Percentiles rank a stretch among this genome's conserved stretches.
phyloP scores from a whole-genome alignment of 2,797 vertebrate species.

The Oryzias sinensis region DNA sequence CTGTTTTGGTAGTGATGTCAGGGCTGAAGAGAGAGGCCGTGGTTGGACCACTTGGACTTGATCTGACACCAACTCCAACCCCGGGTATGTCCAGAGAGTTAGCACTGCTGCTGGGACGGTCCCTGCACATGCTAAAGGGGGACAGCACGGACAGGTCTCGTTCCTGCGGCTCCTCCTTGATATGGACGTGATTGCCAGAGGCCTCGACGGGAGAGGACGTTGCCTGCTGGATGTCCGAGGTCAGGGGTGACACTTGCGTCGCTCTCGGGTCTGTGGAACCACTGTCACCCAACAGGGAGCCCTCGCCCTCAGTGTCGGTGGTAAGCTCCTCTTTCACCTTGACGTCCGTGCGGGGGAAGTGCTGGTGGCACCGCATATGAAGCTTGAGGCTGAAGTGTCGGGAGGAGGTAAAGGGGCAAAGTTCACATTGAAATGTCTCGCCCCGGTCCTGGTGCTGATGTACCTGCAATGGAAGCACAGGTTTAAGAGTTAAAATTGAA shows the following conservation, averaged over 20 bases:
- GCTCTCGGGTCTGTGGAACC: slow-evolving; percentile 75
- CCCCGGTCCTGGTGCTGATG: slow-evolving; percentile 99
- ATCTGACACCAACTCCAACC: slow-evolving; percentile 64
- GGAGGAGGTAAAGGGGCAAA: slow-evolving; percentile 98
- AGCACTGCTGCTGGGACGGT: slow-evolving; percentile 84
- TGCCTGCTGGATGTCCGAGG: slow-evolving; percentile 59
- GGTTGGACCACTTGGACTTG: slow-evolving; percentile 75
- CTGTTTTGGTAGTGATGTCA: slow-evolving; percentile 97
- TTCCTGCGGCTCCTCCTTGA: slow-evolving; percentile 97
- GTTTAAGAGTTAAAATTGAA: slow-evolving; percentile 16
- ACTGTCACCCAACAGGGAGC: slow-evolving; percentile 84
- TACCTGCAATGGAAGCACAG: slow-evolving; percentile 79
- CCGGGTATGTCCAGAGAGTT: slow-evolving; percentile 72
- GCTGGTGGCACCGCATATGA: slow-evolving; percentile 99
- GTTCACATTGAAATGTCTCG: slow-evolving; percentile 98
- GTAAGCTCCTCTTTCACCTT: slow-evolving; percentile 97
- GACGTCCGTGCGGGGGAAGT: slow-evolving; percentile 94
- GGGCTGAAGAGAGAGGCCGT: slow-evolving; percentile 93
- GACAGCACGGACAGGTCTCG: slow-evolving; percentile 81
- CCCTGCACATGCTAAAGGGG: slow-evolving; percentile 84
- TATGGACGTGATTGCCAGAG: slow-evolving; percentile 83
- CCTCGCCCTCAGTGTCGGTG: slow-evolving; percentile 90
- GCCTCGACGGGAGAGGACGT: slow-evolving; percentile 77
- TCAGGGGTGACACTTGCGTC: slow-evolving; percentile 79
- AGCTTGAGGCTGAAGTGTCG: slow-evolving; percentile 99